Evolutionary conservation across 2,888 invertebrate genomes (phyloP), one percentile per base, ranked within the genome.

Genomic region (Epsilonema sp.): DNA sequence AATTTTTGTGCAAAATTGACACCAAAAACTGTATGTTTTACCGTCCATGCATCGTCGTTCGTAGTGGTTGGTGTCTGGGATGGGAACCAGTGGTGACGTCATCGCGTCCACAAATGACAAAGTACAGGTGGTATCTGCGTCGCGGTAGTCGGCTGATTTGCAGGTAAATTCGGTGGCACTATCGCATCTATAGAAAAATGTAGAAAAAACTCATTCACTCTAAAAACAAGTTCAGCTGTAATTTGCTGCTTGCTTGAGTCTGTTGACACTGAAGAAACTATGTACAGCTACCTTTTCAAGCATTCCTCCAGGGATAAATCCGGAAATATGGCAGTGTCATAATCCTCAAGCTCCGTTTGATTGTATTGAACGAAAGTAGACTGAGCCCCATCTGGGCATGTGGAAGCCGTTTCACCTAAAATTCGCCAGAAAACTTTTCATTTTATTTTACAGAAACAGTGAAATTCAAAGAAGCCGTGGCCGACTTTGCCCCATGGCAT

Each of bases 1-100:
- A n/a, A n/a, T n/a, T n/a, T n/a, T n/a, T n/a, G n/a, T n/a, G n/a
- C n/a, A n/a, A n/a, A n/a, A n/a, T n/a, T n/a, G n/a, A n/a, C n/a
- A n/a, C n/a, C n/a, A 3, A 26, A 25, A 13, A 42, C 8, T 26
- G 20, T 4, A 37, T 2, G 16, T 19, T 23, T 2, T 3, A 44
- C 45, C 24, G 21, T 37, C n/a, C 4, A 47, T 21, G 39, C 47
- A 47, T 5, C 26, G n/a, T 19, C 47, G n/a, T 24, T 47, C 47
- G 38, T 37, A 47, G 21, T 47, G 37, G 4, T 26, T 16, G 19
- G 13, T 23, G 21, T 24, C 47, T 2, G 20, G n/a, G 4, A 20
- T 19, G 2, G 21, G 11, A 11, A 13, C 2, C 16, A 47, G 16
- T 2, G 25, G 43, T 21, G 16, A 16, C 5, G 47, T 43, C 4